phyloP scores from a whole-genome alignment of 2,797 vertebrate species.

The Chrysocyon brachyurus region DNA sequence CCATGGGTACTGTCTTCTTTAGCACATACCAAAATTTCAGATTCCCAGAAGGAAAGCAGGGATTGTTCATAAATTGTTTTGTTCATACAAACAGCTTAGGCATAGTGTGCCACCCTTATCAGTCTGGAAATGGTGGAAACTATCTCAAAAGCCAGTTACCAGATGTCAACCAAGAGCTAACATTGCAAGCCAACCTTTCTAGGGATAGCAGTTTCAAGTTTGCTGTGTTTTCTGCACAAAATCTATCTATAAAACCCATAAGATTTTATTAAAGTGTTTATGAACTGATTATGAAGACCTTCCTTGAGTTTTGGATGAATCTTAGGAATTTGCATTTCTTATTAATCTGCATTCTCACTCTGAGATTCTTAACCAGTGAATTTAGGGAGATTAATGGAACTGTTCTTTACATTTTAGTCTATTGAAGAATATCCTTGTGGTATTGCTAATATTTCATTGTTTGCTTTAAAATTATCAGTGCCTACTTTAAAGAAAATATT shows the following conservation, averaged over 20 bases:
- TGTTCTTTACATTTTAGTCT: not conserved
- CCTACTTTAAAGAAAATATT: not conserved
- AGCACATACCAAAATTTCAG: not conserved
- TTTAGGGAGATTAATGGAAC: slow-evolving; percentile 48
- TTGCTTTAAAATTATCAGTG: slow-evolving; percentile 14
- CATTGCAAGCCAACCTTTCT: not conserved
- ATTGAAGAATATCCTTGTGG: not conserved
- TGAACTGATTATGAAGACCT: not conserved
- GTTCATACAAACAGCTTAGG: not conserved
- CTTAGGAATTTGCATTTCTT: slow-evolving; percentile 7
- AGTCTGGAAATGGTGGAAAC: not conserved
- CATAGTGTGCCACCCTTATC: not conserved
- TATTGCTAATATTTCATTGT: slow-evolving; percentile 19
- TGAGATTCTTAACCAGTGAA: slow-evolving; percentile 19
- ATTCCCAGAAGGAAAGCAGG: not conserved
- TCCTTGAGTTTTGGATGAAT: not conserved
- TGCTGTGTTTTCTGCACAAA: not conserved
- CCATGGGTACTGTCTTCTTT: not conserved
- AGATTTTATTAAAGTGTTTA: slow-evolving; percentile 11
- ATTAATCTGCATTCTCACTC: not conserved
- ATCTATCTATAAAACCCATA: not conserved
- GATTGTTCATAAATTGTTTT: not conserved
- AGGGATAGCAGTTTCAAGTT: not conserved
- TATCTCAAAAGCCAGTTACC: not conserved
- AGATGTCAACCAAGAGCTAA: not conserved